These are phyloP conservation scores for Scolopax mira DNA, from an alignment of 2,113 vertebrate species.

Conservation along the genomic window DNA sequence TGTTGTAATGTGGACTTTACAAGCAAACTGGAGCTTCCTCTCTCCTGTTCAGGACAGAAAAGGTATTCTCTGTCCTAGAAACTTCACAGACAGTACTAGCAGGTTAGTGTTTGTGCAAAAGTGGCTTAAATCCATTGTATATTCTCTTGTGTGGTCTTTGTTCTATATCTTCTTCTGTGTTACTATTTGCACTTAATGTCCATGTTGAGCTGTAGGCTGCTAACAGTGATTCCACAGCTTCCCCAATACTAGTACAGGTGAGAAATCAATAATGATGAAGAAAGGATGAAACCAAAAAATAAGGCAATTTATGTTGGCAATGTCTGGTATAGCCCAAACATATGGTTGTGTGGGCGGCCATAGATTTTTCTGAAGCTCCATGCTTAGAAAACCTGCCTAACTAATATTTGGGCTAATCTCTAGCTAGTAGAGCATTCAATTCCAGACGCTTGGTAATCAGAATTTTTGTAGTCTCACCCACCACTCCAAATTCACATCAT, in stretches of 20 bases:
- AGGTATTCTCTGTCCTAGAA: not conserved
- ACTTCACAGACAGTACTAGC: not conserved
- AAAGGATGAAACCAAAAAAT: not conserved
- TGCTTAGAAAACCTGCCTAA: constrained; percentile 14
- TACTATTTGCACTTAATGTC: accelerated
- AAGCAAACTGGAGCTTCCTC: not conserved
- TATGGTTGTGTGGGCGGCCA: constrained; percentile 9
- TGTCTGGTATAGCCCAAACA: not conserved
- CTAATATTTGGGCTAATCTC: constrained; percentile 25
- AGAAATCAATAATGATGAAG: not conserved
- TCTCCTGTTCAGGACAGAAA: not conserved
- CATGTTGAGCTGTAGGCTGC: not conserved
- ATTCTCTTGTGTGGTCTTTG: not conserved
- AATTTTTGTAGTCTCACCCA: constrained; percentile 24
- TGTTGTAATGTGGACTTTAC: not conserved
- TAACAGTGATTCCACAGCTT: not conserved
- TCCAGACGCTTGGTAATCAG: not conserved
- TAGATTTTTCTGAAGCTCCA: not conserved
- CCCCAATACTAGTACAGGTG: not conserved
- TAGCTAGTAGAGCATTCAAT: not conserved
- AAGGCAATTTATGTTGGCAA: not conserved
- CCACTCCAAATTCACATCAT: not conserved
- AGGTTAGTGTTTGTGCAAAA: not conserved
- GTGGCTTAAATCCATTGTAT: not conserved
- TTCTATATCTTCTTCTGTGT: not conserved